These are phyloP conservation scores for Clarias pachynema DNA, from an alignment of 2,797 vertebrate species.

Conservation along the genomic window DNA sequence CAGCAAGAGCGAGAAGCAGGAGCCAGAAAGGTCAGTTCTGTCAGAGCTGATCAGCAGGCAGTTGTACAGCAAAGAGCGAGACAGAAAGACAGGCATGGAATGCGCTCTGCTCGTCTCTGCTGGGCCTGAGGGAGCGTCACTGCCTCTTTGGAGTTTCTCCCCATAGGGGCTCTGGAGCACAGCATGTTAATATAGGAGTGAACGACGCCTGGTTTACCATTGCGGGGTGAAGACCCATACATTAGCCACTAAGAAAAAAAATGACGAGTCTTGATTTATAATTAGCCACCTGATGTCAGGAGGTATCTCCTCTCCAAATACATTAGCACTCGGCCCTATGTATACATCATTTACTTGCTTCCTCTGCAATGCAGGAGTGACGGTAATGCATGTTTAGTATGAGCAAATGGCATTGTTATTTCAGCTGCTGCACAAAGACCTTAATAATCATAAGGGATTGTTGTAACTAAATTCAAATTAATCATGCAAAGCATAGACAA, in stretches of 20 bases:
- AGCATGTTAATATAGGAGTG: conserved; percentile 53
- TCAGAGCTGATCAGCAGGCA: conserved; percentile 73
- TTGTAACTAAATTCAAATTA: neutral
- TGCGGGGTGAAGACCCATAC: neutral
- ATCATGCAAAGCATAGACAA: conserved; percentile 14
- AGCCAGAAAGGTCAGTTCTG: conserved; percentile 76
- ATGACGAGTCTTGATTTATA: neutral
- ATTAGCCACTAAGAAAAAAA: neutral
- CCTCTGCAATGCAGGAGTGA: neutral
- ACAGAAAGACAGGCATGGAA: conserved; percentile 17
- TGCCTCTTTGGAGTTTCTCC: conserved; percentile 58
- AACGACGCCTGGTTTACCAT: neutral
- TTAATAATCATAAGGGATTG: neutral
- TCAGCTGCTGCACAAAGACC: neutral
- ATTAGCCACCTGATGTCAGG: neutral
- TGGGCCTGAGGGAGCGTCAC: conserved; percentile 1
- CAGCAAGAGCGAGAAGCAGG: conserved; percentile 49
- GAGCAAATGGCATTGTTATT: conserved; percentile 16
- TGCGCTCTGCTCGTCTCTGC: conserved; percentile 16
- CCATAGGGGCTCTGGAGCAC: conserved; percentile 57
- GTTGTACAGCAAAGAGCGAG: conserved; percentile 62
- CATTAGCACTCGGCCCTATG: neutral
- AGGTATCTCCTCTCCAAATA: conserved; percentile 1
- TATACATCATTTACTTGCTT: conserved; percentile 4
- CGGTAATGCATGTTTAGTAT: neutral